phyloP scores from a whole-genome alignment of 2,113 vertebrate species.

The Myocastor coypus region DNA sequence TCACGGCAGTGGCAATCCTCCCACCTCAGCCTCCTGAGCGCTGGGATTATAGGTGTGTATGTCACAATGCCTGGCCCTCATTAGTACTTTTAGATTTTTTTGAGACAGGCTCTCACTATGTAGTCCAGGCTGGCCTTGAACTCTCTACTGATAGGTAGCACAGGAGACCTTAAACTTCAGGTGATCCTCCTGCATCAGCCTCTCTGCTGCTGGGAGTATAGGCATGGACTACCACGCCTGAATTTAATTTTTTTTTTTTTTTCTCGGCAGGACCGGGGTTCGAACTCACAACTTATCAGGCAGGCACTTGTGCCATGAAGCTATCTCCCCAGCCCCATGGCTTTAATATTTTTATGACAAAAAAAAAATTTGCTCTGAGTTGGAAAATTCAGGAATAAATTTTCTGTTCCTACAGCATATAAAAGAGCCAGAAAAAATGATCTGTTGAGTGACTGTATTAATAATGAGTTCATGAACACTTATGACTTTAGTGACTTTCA shows the following conservation, averaged over 20 bases:
- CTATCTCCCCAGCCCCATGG: too few species aligned
- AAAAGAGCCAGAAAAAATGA: not conserved
- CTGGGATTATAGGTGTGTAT: not conserved
- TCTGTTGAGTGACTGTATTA: not conserved
- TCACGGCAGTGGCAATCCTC: not conserved
- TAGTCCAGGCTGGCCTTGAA: not conserved
- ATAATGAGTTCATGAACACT: not conserved
- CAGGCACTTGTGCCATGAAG: too few species aligned
- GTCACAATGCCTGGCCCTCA: not conserved
- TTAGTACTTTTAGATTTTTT: not conserved
- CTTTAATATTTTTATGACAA: not conserved
- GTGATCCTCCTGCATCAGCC: not conserved
- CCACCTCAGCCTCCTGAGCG: not conserved
- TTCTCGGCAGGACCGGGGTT: too few species aligned
- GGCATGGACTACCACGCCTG: not conserved
- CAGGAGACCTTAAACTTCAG: not conserved
- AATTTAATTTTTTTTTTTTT: not conserved
- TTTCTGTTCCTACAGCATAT: not conserved
- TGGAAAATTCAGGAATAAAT: constrained; percentile 53
- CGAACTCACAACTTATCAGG: too few species aligned
- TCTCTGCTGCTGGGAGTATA: not conserved
- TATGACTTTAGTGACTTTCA: not conserved
- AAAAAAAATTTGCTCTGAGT: constrained; percentile 34
- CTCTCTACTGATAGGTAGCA: not conserved
- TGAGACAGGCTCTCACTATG: not conserved